Base-by-base conservation (phyloP, 1,140 invertebrate species). In the Drosophila mauritiana region DNA sequence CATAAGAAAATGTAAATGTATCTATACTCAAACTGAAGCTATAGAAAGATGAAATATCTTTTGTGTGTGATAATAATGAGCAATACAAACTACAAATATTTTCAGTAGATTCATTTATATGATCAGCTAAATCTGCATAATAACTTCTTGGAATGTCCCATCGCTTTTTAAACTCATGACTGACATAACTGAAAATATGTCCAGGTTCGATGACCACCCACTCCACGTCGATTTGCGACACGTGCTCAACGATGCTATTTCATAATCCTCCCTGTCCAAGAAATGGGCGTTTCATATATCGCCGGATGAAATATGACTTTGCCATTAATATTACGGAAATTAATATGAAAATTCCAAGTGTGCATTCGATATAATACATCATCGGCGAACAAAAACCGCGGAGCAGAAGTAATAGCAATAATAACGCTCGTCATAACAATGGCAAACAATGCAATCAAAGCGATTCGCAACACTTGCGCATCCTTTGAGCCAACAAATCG, bases 311-410 rank as follows among this genome's bases (percentile, higher is more conserved):
- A 82, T 83, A 88, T 86, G 79, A 76, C 46, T 78, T 22, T 52
- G 84, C 84, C 83, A 89, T 88, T 88, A 89, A 83, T 88, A 88
- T 89, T 62, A 53, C 73, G 15, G 65, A 84, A 89, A 89, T 89
- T 89, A 89, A 89, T 89, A 89, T 89, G 77, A 89, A 89, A 89
- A 89, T 89, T 89, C 84, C 84, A 78, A 84, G 84, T 89, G 84
- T 89, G 80, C 84, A 84, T 72, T 78, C 63, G 40, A 69, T 48
- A 78, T 80, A 89, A 89, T 88, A 89, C 84, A 88, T 88, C 84
- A 88, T 89, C 59, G 45, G 70, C 59, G 56, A 84, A 67, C 53
- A 83, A 62, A 46, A 40, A 40, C 27, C 20, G 36, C n/a, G 42
- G 15, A 12, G 22, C 63, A 42, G 49, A 83, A 83, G 31, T 8